phyloP scores from a whole-genome alignment of 2,797 vertebrate genomes.

The Champsocephalus esox region DNA sequence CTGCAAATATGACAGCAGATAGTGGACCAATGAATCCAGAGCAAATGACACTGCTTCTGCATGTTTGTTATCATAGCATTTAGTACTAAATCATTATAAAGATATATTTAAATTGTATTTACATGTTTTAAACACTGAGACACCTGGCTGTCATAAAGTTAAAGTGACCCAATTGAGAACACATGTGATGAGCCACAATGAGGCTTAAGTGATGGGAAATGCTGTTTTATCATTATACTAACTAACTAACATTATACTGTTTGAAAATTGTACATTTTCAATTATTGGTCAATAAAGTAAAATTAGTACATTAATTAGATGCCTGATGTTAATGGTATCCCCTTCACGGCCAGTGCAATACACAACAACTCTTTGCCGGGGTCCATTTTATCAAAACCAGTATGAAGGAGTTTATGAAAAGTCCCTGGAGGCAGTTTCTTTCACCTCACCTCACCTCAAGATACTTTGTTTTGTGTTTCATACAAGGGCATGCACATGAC shows the following conservation, averaged over 20 bases:
- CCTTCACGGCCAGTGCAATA: not conserved
- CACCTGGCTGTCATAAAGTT: not conserved
- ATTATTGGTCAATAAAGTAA: not conserved
- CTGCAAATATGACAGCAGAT: conserved; percentile 14
- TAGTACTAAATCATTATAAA: too few relatives aligned
- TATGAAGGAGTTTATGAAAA: not conserved
- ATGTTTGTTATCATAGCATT: too few relatives aligned
- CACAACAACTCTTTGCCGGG: not conserved
- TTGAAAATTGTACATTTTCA: not conserved
- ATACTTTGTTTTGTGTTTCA: conserved; percentile 1
- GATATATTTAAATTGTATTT: not conserved
- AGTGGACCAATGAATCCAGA: not conserved
- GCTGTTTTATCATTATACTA: not conserved
- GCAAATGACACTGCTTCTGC: not conserved
- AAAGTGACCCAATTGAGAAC: not conserved
- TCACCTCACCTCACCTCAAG: not conserved
- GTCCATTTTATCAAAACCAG: not conserved
- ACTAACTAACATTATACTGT: not conserved
- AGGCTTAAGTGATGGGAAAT: not conserved
- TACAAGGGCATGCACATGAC: not conserved
- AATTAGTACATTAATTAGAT: not conserved
- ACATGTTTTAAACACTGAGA: not conserved
- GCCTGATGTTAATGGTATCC: not conserved
- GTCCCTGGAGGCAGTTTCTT: not conserved
- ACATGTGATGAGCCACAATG: not conserved